Evolutionary conservation across 2,113 vertebrate species (phyloP).

Genomic region (Sciurus niger): DNA sequence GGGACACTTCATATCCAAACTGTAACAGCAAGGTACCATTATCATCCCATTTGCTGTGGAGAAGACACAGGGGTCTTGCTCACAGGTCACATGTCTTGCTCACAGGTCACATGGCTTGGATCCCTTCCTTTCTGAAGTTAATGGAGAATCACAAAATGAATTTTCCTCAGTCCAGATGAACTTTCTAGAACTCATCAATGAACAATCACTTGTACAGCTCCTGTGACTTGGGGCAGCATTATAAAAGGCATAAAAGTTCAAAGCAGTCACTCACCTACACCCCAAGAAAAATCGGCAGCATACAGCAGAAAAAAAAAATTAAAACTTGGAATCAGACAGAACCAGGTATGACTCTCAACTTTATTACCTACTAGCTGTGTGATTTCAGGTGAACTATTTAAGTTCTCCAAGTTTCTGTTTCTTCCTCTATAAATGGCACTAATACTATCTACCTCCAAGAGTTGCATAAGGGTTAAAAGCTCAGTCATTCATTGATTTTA

Average conservation of each 20-base stretch:
- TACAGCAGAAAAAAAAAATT: neutral
- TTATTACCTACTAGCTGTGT: neutral
- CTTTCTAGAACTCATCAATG: neutral
- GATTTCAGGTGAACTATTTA: neutral
- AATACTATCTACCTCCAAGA: neutral
- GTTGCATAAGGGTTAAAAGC: neutral
- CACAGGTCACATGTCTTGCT: neutral
- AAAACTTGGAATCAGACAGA: neutral
- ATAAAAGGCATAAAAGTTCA: neutral
- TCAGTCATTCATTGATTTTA: neutral
- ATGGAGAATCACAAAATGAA: slow-evolving; percentile 25
- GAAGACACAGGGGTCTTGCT: neutral
- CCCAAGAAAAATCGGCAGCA: neutral
- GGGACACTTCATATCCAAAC: no score
- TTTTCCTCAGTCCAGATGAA: neutral
- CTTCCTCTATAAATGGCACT: neutral
- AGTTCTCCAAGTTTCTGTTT: neutral
- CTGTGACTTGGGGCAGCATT: neutral
- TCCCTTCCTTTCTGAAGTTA: slow-evolving; percentile 52
- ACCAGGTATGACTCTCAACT: neutral
- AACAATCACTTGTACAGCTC: neutral
- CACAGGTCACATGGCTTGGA: neutral
- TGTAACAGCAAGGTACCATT: neutral
- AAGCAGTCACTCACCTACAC: neutral
- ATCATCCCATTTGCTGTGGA: neutral